Base-by-base conservation (phyloP, 2,797 vertebrate genomes). In the Malurus splendens region DNA sequence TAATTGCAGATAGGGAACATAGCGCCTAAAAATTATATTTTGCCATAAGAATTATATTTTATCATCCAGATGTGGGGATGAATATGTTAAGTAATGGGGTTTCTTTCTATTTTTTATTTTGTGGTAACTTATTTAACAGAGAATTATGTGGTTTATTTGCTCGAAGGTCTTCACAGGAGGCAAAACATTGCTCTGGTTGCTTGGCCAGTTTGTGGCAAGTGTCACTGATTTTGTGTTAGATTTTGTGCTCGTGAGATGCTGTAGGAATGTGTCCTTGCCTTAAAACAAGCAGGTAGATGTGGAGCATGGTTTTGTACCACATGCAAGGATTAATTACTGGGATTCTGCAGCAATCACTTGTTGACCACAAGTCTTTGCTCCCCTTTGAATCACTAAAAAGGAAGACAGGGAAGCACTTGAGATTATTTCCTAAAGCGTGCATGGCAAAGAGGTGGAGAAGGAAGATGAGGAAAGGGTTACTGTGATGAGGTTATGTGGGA, bases 1-100 rank as follows among this genome's bases (percentile, higher is more conserved):
- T 97, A 97, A 98, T 97, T 97, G 97, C 95, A 96, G 96, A 97
- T 96, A 95, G 95, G 81, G 95, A 97, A 94, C 81, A 75, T 96
- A 93, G 89, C 88, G 90, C 93, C 75, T 94, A 97, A 97, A 98
- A 97, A 96, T 97, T 94, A 96, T 96, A 95, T 96, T 96, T 96
- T 97, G 90, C 72, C 93, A 84, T 95, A 93, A 96, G 96, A 96
- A 96, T 96, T 95, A 90, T 84, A 94, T 95, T 95, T 94, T 94
- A 95, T 95, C 94, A 95, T 96, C 92, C 94, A 96, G 95, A 96
- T 96, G 95, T 94, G 91, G 72, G 79, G 70, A 91, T 92, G 92
- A 95, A 93, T 92, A 91, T 92, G 89, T 87, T 95, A 94, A 92
- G 65, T 93, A 93, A 93, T 48, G 84, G 76, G 56, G 38, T 41